phyloP scores from a whole-genome alignment of 2,113 vertebrate genomes.

The Sinocyclocheilus anshuiensis region DNA sequence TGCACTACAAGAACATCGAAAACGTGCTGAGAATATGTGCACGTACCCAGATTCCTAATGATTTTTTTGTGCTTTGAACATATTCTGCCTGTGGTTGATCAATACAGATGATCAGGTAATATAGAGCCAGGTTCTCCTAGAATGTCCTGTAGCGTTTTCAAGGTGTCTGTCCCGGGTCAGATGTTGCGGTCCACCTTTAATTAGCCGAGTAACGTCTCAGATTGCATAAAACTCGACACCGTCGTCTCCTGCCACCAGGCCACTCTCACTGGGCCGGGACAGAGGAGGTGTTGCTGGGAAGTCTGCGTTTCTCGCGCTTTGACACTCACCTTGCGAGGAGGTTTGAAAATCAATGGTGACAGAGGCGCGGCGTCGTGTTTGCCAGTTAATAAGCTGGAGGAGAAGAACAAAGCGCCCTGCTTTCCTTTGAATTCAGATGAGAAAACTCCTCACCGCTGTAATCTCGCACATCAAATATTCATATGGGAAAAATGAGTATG shows the following conservation, averaged over 20 bases:
- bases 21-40: neutral
- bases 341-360: conserved; percentile 53
- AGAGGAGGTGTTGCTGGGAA: no score
- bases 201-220: conserved; percentile 32
- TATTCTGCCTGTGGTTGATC: conserved; percentile 26
- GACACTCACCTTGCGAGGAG: conserved; percentile 6
- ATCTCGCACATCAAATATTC: conserved; percentile 65
- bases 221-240: conserved; percentile 39
- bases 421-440: conserved; percentile 59
- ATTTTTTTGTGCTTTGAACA: conserved; percentile 17
- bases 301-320: conserved; percentile 21
- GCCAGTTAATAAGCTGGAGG: conserved; percentile 52
- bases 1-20: neutral
- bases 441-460: conserved; percentile 45
- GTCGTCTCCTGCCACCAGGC: neutral
- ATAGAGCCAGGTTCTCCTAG: neutral
- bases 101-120: conserved; percentile 31
- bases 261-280: conserved; percentile 25
- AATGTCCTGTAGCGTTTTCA: neutral
- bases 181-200: conserved; percentile 37
- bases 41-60: neutral
- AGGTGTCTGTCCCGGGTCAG: conserved; percentile 17
- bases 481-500: conserved; percentile 62
- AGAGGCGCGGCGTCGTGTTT: conserved; percentile 53
- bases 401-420: conserved; percentile 52